Base-by-base conservation (phyloP, 2,113 vertebrate species). In the Chaetodon auriga region DNA sequence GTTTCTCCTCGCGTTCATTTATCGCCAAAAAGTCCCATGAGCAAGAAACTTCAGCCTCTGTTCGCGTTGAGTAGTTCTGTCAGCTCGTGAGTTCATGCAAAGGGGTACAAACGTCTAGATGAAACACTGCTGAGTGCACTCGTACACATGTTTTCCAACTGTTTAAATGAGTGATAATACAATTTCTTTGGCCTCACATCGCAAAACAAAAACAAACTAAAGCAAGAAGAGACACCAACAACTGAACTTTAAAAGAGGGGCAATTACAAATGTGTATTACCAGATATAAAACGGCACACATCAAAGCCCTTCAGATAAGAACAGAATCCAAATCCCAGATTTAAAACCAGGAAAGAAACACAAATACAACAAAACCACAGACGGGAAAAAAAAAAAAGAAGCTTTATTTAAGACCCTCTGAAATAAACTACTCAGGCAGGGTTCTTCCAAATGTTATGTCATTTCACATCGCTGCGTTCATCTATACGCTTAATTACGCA, bases 271-370 rank as follows among this genome's bases (percentile, higher is more conserved):
- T 43, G 16, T 74, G 61, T 4, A 4, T n/a, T 69, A 45, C 36
- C 68, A 51, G 51, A 78, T 68, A 46, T 18, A 10, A 53, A 62
- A 75, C 38, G 68, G 38, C 13, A 57, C 3, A 64, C 53, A 45
- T 62, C 9, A 65, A 79, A 83, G 62, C n/a, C 14, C 7, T 55
- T 70, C 21, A 21, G 77, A 51, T 71, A 41, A 19, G n/a, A 78
- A 82, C 13, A 38, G 46, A 38, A 80, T n/a, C 35, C 68, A 43
- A 76, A 57, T 54, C 23, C 14, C 54, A 11, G 23, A 74, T 48
- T 77, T 69, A 66, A 64, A 83, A 46, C 1, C 14, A 30, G 19
- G 11, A 53, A 19, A 60, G 6, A 58, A 35, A n/a, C 14, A 38
- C 57, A 23, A 41, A 70, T 51, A 19, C 1, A 43, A 55, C 14